Evolutionary conservation across 2,797 vertebrate species (phyloP), one percentile per base, ranked within the genome.

Genomic region (Eospalax fontanierii): DNA sequence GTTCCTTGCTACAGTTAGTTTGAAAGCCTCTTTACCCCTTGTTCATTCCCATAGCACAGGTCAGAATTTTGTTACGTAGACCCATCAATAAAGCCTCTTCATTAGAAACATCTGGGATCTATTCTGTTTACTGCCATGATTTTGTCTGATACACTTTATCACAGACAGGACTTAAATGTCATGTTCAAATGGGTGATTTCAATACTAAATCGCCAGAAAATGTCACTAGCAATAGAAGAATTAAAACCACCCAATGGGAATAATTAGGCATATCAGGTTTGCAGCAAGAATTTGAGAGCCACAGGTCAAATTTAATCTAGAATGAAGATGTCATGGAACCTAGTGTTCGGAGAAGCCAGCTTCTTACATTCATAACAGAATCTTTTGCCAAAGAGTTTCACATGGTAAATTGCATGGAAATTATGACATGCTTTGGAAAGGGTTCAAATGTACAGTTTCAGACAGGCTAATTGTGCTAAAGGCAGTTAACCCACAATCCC

Each of bases 341-440:
- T 68, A 79, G 81, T 2, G 1, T 89, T 88, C 57, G 65, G 75
- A 90, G 79, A 95, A 93, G 43, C 7, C 81, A 93, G 70, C 18
- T 28, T 95, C 50, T 94, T 26, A 70, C 14, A 68, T 83, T 90
- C 87, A 79, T 59, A 93, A 89, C 11, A 73, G 18, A 24, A 70
- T 83, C 76, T 71, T 95, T 92, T 89, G 90, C 94, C 96, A 96
- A 90, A 94, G 66, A 74, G 68, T 81, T 93, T 80, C 75, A 90
- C 84, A 66, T 22, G 89, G 87, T 59, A 89, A 95, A 94, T 6
- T 93, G 76, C 79, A 89, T 87, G 95, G 94, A 92, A 94, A 96
- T 95, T 90, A 95, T 96, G 86, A 94, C 38, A 46, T 57, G 9
- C 79, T 74, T 89, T 89, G 83, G 95, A 95, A 96, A 65, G 30